Conservation (phyloP, 2,888 invertebrate species). For the Neria commutata region DNA sequence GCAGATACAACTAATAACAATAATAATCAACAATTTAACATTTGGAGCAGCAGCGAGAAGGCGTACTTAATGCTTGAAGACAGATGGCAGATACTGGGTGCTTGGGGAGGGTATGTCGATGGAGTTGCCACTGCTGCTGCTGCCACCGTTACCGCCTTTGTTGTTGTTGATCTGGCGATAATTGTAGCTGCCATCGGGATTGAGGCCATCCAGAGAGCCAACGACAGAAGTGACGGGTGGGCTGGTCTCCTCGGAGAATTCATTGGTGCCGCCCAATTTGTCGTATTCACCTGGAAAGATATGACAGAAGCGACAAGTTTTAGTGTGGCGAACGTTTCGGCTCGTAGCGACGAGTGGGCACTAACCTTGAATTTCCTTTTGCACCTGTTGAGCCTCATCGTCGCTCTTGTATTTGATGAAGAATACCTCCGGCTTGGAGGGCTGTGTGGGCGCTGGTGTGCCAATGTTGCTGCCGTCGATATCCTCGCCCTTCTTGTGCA, state of each 20-base stretch:
- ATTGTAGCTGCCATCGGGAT: conserved; percentile 54
- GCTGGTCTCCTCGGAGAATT: conserved; percentile 50
- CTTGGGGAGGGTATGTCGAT: conserved; percentile 29
- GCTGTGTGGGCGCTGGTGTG: conserved; percentile 56
- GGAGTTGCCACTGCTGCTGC: not conserved
- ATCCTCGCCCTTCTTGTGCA: conserved; percentile 58
- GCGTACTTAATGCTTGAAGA: conserved; percentile 34
- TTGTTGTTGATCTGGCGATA: conserved; percentile 43
- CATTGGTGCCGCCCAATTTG: conserved; percentile 52
- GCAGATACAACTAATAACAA: too few relatives aligned
- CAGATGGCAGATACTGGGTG: conserved; percentile 48
- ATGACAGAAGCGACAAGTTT: not conserved
- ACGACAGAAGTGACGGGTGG: conserved; percentile 54
- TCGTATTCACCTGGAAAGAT: conserved; percentile 49
- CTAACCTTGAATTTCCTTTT: conserved; percentile 58
- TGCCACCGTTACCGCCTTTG: conserved; percentile 24
- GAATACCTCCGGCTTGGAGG: conserved; percentile 62
- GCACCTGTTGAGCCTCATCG: conserved; percentile 59
- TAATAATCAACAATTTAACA: too few relatives aligned
- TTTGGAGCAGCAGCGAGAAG: not conserved
- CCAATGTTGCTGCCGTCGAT: conserved; percentile 53
- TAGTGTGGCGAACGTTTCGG: too few relatives aligned
- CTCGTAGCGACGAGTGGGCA: not conserved
- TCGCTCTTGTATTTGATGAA: conserved; percentile 62
- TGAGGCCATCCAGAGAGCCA: conserved; percentile 52